Evolutionary conservation across 2,113 vertebrate species (phyloP), one percentile per base, ranked within the genome.

Genomic region (Callocephalon fimbriatum): DNA sequence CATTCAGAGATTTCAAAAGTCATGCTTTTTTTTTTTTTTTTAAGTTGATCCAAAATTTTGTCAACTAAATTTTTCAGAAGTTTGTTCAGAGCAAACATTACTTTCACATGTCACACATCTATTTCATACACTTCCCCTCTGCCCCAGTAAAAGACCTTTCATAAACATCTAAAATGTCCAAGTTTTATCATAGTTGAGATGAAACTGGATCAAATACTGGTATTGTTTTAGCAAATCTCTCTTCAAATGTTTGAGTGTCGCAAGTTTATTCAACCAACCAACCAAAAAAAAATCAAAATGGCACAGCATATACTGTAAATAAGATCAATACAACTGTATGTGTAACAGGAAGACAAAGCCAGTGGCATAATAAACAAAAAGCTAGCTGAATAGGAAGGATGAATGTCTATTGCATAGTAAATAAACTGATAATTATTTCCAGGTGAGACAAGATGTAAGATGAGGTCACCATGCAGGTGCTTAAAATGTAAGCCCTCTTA

Each of bases 321-420:
- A 94, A 98, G 94, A 96, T 89, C 97, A 96, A 95, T 96, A 97
- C 91, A 95, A 94, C 87, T 93, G 95, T 71, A 88, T 95, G 97
- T 98, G 97, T 96, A 97, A 98, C 98, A 98, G 98, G 98, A 98
- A 98, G 98, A 98, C 98, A 97, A 97, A 98, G 98, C 98, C 51
- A 47, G 98, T 98, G 98, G 98, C 97, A 98, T 93, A 85, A 93
- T 89, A 96, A 97, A 96, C 97, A 96, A 90, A 97, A 97, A 98
- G 97, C 98, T 98, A 97, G 98, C 97, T 97, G 98, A 98, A 95
- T 98, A 98, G 27, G 50, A 94, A 98, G 93, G 96, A 98, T 96
- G 96, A 97, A 98, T 98, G 98, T 98, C 98, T 98, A 98, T 99
- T 99, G 99, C 99, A 99, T 99, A 99, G 99, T 99, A 99, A 99